Conservation (phyloP, 1,140 invertebrate species). For the Drosophila kanapiae region DNA sequence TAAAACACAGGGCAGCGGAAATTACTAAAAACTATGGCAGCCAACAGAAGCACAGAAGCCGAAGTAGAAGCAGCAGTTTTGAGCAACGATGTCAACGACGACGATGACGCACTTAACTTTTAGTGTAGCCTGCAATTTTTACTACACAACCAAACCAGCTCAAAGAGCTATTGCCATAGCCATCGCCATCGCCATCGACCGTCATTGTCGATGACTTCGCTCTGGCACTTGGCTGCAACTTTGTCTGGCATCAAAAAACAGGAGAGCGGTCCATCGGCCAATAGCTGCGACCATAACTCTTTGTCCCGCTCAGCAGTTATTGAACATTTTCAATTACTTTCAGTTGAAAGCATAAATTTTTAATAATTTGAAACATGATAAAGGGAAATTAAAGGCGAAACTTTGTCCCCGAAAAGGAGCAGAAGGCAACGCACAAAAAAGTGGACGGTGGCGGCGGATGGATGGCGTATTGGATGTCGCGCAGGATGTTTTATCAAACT, state of each 20-base stretch:
- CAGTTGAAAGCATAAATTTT: conserved; percentile 84
- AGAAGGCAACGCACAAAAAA: conserved; percentile 46
- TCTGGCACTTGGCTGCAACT: conserved; percentile 73
- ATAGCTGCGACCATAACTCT: conserved; percentile 70
- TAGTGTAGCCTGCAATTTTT: conserved; percentile 67
- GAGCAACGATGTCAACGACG: conserved; percentile 52
- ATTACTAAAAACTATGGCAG: conserved; percentile 63
- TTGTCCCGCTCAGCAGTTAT: conserved; percentile 82
- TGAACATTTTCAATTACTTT: conserved; percentile 84
- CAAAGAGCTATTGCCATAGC: conserved; percentile 28
- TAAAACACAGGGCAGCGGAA: conserved; percentile 60
- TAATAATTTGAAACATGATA: conserved; percentile 84
- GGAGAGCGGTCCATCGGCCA: conserved; percentile 23
- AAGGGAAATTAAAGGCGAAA: conserved; percentile 84
- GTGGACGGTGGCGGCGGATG: not conserved
- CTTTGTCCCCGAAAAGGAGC: conserved; percentile 52
- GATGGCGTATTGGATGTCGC: conserved; percentile 62
- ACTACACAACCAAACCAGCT: conserved; percentile 43
- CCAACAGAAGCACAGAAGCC: conserved; percentile 36
- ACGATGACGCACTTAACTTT: conserved; percentile 68
- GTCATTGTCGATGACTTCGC: conserved; percentile 71
- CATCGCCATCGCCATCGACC: conserved; percentile 19
- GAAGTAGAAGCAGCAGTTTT: conserved; percentile 35
- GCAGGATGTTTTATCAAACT: conserved; percentile 83
- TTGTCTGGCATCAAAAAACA: conserved; percentile 63